phyloP scores from a whole-genome alignment of 2,797 vertebrate genomes.

The Centropyge bicolor region DNA sequence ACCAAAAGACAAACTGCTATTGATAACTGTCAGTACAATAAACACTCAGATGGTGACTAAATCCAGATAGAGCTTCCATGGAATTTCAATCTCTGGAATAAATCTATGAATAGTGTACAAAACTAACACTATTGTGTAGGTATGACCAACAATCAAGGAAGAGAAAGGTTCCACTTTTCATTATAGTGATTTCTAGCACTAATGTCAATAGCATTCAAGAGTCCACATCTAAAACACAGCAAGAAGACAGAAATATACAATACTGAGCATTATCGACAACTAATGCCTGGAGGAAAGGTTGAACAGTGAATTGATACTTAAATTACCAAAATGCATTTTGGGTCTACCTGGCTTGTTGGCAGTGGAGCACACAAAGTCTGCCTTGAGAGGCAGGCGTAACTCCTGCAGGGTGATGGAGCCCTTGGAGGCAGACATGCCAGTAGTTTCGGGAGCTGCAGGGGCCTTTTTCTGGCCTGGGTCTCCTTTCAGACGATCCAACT shows the following conservation, averaged over 20 bases:
- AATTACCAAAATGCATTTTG: background rate
- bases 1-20: background rate
- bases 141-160: no score
- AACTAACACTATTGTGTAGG: no score
- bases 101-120: no score
- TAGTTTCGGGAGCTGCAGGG: slow-evolving; percentile 46
- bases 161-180: background rate
- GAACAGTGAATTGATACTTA: background rate
- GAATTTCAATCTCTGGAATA: no score
- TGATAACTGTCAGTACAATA: background rate
- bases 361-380: slow-evolving; percentile 94
- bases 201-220: background rate
- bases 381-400: slow-evolving; percentile 94
- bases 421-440: slow-evolving; percentile 84
- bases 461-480: slow-evolving; percentile 84
- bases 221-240: background rate
- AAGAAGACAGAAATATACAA: background rate
- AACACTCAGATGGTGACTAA: background rate
- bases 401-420: slow-evolving; percentile 93
- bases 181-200: background rate
- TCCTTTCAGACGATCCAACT: slow-evolving; percentile 90
- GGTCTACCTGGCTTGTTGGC: slow-evolving; percentile 90
- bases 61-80: background rate
- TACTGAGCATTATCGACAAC: background rate
- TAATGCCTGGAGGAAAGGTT: background rate